Conservation (phyloP, 1,140 invertebrate species). For the Hydropsyche tenuis region DNA sequence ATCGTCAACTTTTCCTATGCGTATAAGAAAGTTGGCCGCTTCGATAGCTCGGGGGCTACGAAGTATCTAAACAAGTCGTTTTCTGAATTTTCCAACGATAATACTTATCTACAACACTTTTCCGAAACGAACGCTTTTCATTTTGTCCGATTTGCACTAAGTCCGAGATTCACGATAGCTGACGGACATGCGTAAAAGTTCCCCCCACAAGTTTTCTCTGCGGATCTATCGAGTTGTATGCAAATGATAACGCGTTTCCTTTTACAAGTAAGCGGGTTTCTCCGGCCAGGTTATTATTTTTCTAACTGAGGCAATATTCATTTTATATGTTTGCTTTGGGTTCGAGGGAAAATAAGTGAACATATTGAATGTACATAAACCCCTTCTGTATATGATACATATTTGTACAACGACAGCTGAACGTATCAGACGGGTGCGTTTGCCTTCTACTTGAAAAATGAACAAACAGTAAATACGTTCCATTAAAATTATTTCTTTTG, state of each 20-base stretch:
- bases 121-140: not conserved
- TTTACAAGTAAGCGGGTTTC: slow-evolving; percentile 40
- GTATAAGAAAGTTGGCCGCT: not conserved
- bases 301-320: slow-evolving; percentile 39
- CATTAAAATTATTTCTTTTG: no score
- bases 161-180: not conserved
- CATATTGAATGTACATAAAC: slow-evolving; percentile 18
- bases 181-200: slow-evolving; percentile 21
- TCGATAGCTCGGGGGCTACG: not conserved
- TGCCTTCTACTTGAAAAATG: slow-evolving; percentile 12
- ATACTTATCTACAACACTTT: no score
- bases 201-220: slow-evolving; percentile 19
- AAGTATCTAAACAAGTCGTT: not conserved
- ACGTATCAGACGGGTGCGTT: slow-evolving; percentile 1
- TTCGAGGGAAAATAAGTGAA: slow-evolving; percentile 27
- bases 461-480: not conserved
- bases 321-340: slow-evolving; percentile 31
- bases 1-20: not conserved
- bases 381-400: slow-evolving; percentile 6
- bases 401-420: not conserved
- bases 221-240: slow-evolving; percentile 40
- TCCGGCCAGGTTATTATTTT: slow-evolving; percentile 38
- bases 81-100: not conserved
- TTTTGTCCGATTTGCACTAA: not conserved
- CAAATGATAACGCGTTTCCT: slow-evolving; percentile 47